These are phyloP conservation scores for Caenorhabditis angaria DNA, from an alignment of 2,888 invertebrate genomes.

Conservation along the genomic window DNA sequence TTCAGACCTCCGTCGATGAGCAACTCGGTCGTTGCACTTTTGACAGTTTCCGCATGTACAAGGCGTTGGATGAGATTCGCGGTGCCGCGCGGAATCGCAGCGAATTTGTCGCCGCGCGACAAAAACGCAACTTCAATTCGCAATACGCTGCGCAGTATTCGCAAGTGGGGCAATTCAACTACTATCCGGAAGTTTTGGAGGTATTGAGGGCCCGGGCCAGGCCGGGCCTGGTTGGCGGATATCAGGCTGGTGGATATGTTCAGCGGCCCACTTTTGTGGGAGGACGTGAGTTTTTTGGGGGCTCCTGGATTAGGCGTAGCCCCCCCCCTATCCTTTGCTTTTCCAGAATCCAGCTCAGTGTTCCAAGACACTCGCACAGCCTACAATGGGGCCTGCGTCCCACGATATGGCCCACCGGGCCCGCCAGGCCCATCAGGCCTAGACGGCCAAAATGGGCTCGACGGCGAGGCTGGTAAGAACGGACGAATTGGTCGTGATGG, in stretches of 20 bases:
- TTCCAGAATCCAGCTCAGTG: slow-evolving; percentile 27
- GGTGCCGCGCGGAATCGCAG: background rate
- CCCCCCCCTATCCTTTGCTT: background rate
- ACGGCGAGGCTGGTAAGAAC: slow-evolving; percentile 32
- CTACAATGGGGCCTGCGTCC: slow-evolving; percentile 22
- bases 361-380: slow-evolving; percentile 16
- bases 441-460: slow-evolving; percentile 30
- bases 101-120: slow-evolving; percentile 13
- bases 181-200: slow-evolving; percentile 35
- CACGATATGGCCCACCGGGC: slow-evolving; percentile 40
- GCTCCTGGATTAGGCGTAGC: no score
- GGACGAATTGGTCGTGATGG: slow-evolving; percentile 33
- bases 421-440: slow-evolving; percentile 30
- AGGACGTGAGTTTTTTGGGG: slow-evolving; percentile 6
- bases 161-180: slow-evolving; percentile 26
- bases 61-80: slow-evolving; percentile 33
- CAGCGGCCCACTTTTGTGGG: slow-evolving; percentile 27
- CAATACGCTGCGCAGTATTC: slow-evolving; percentile 11
- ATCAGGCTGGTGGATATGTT: slow-evolving; percentile 24
- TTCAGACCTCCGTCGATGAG: slow-evolving; percentile 34
- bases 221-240: slow-evolving; percentile 19
- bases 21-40: slow-evolving; percentile 21
- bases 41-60: slow-evolving; percentile 38
- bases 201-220: slow-evolving; percentile 31
- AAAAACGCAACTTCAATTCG: slow-evolving; percentile 13